phyloP scores from a whole-genome alignment of 2,797 vertebrate species.

The Pterois miles region DNA sequence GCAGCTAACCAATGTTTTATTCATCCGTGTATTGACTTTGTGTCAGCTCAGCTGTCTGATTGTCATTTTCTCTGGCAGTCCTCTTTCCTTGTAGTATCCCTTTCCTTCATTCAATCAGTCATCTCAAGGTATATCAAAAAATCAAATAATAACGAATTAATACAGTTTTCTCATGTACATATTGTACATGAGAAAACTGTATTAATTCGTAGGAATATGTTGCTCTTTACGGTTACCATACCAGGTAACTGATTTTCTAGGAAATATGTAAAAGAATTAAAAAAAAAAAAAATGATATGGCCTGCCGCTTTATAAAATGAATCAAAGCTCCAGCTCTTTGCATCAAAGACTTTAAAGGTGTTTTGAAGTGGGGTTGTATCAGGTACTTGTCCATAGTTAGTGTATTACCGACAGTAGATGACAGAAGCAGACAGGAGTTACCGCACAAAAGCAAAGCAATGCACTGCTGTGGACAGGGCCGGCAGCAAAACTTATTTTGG shows the following conservation, averaged over 20 bases:
- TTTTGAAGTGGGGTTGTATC: no score
- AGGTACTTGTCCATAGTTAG: no score
- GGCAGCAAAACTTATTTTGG: no score
- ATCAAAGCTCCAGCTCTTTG: not conserved
- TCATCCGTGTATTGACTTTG: conserved; percentile 61
- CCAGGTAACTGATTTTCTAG: not conserved
- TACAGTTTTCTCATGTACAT: not conserved
- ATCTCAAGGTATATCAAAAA: not conserved
- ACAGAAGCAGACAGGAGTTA: no score
- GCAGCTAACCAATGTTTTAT: conserved; percentile 64
- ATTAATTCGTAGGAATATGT: not conserved
- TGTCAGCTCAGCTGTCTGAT: conserved; percentile 50
- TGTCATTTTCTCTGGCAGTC: conserved; percentile 36
- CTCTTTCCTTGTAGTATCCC: conserved; percentile 28
- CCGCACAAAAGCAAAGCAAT: no score
- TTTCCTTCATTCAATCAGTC: conserved; percentile 13
- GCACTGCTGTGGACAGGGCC: no score
- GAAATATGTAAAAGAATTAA: not conserved
- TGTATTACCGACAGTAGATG: not conserved
- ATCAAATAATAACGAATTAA: not conserved
- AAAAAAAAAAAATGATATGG: not conserved
- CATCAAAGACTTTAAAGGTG: conserved; percentile 9
- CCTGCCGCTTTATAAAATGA: not conserved
- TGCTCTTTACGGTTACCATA: not conserved
- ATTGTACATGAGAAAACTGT: no score